Evolutionary conservation across 2,797 vertebrate species (phyloP).

Genomic region (Agapornis canus): DNA sequence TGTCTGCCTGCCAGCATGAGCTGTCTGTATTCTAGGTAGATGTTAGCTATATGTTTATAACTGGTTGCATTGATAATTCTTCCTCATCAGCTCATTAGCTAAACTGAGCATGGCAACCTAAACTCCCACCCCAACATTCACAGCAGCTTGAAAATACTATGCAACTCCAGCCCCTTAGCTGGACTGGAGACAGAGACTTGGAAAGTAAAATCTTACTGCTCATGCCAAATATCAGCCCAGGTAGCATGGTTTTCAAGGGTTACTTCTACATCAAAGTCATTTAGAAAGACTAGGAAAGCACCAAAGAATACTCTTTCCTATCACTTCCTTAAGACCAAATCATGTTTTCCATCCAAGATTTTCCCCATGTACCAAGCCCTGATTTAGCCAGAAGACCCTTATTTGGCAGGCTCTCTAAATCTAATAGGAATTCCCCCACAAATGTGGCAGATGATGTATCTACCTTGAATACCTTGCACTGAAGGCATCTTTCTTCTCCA

Average conservation of each 20-base stretch:
- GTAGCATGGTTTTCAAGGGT: background rate
- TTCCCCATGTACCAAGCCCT: background rate
- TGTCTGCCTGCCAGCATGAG: background rate
- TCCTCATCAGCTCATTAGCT: background rate
- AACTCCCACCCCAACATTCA: background rate
- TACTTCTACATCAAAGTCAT: background rate
- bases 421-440: background rate
- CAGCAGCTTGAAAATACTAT: background rate
- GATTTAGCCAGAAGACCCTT: background rate
- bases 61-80: background rate
- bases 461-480: background rate
- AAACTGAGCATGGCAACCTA: background rate
- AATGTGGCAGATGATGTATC: background rate
- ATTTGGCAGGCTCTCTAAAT: background rate
- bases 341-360: background rate
- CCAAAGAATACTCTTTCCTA: background rate
- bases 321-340: background rate
- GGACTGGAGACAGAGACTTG: background rate
- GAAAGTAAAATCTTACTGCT: background rate
- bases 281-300: background rate
- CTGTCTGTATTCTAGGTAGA: background rate
- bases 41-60: background rate
- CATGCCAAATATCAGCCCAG: background rate
- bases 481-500: background rate
- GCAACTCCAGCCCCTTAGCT: background rate